Conservation (phyloP, 2,797 vertebrate species). For the Fratercula arctica region DNA sequence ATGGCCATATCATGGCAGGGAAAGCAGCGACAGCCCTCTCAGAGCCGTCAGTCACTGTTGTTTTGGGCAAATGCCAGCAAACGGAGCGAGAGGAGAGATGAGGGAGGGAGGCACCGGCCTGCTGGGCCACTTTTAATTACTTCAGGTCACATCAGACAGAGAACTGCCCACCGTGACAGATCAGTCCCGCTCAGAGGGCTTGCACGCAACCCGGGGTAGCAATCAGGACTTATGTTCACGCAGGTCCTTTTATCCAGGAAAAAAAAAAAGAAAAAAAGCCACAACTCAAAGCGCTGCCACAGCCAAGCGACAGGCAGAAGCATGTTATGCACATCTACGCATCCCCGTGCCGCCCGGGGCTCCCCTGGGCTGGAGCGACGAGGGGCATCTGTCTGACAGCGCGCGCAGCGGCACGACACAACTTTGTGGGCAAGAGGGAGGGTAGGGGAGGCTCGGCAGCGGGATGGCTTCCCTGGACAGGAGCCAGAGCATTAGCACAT, state of each 20-base stretch:
- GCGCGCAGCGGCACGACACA: background rate
- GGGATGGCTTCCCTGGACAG: background rate
- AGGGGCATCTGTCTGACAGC: background rate
- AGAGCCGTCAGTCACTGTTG: background rate
- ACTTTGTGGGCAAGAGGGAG: background rate
- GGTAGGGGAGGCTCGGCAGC: background rate
- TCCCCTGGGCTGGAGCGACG: background rate
- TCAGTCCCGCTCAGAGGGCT: background rate
- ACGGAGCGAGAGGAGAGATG: background rate
- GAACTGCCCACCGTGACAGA: constrained; percentile 23
- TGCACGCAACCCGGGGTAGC: background rate
- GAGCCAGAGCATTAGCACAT: constrained; percentile 48
- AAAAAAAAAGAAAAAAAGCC: background rate
- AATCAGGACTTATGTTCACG: background rate
- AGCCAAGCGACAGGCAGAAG: background rate
- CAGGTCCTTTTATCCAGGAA: constrained; percentile 1
- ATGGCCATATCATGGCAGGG: background rate
- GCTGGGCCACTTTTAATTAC: constrained; percentile 28
- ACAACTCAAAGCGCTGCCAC: background rate
- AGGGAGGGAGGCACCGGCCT: background rate
- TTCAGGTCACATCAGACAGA: constrained; percentile 6
- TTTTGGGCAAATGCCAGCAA: constrained; percentile 39
- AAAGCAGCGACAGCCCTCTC: background rate
- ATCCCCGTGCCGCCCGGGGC: background rate
- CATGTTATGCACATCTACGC: background rate